Evolutionary conservation across 37 sponge, comb jelly and placozoan species (phyloP).

Genomic region (Oopsacas minuta): DNA sequence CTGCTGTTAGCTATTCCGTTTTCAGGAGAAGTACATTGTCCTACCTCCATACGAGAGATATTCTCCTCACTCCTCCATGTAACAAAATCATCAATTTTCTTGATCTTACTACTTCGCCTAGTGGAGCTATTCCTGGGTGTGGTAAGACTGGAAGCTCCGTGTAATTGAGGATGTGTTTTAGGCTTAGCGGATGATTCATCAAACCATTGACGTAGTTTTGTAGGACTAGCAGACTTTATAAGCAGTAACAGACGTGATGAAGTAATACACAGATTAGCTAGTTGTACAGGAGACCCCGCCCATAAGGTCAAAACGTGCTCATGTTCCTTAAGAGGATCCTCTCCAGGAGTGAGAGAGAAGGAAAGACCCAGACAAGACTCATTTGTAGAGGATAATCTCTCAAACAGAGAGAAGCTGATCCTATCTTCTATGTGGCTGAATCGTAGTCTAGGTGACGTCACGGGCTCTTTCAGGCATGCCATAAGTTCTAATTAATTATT

Average conservation of each 20-base stretch:
- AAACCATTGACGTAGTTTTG: neutral
- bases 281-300: neutral
- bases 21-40: neutral
- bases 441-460: neutral
- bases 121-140: neutral
- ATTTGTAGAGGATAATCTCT: neutral
- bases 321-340: neutral
- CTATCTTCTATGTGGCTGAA: neutral
- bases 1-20: neutral
- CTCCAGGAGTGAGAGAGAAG: neutral
- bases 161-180: neutral
- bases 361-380: neutral
- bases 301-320: neutral
- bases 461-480: too few species aligned
- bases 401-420: constrained; percentile 1
- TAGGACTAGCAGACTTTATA: neutral
- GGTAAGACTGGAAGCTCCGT: neutral
- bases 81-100: neutral
- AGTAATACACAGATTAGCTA: neutral
- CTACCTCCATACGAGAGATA: neutral
- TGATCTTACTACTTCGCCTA: neutral
- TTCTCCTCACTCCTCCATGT: constrained; percentile 3
- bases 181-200: neutral
- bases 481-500: too few species aligned
- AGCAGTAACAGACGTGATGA: neutral